Conservation (phyloP, 2,797 vertebrate species). For the Muscicapa striata region DNA sequence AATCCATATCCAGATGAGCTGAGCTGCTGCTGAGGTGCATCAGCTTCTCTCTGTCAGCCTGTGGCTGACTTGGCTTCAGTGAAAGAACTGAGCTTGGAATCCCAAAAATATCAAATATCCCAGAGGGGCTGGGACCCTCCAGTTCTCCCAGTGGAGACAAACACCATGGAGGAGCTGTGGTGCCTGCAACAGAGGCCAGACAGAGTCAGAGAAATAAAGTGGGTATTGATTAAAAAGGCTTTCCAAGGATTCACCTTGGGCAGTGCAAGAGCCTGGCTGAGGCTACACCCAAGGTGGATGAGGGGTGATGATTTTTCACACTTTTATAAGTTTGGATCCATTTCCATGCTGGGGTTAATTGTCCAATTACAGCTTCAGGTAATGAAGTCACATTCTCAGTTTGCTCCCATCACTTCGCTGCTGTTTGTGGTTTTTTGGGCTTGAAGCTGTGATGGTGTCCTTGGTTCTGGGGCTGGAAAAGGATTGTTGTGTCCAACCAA, state of each 20-base stretch:
- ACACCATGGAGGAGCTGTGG: rapidly evolving
- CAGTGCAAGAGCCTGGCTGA: not conserved
- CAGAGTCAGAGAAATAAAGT: not conserved
- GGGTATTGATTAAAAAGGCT: not conserved
- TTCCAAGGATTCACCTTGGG: too few relatives aligned
- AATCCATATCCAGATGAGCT: not conserved
- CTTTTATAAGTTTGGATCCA: not conserved
- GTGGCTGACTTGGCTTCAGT: rapidly evolving
- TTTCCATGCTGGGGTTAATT: not conserved
- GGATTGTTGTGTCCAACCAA: too few relatives aligned
- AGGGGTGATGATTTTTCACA: not conserved
- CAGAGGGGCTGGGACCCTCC: not conserved
- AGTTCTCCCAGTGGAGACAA: not conserved
- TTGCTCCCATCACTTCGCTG: too few relatives aligned
- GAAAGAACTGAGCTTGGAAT: not conserved
- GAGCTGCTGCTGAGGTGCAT: not conserved
- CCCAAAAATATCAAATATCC: not conserved
- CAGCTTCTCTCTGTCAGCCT: not conserved
- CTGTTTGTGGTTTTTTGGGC: not conserved
- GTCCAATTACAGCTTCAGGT: not conserved
- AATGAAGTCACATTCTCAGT: not conserved
- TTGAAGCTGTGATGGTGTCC: rapidly evolving
- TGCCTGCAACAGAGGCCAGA: not conserved
- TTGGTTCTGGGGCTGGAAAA: not conserved
- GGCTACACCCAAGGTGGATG: not conserved